These are phyloP conservation scores for Helicoverpa assulta DNA, from an alignment of 2,888 invertebrate genomes.

Conservation along the genomic window DNA sequence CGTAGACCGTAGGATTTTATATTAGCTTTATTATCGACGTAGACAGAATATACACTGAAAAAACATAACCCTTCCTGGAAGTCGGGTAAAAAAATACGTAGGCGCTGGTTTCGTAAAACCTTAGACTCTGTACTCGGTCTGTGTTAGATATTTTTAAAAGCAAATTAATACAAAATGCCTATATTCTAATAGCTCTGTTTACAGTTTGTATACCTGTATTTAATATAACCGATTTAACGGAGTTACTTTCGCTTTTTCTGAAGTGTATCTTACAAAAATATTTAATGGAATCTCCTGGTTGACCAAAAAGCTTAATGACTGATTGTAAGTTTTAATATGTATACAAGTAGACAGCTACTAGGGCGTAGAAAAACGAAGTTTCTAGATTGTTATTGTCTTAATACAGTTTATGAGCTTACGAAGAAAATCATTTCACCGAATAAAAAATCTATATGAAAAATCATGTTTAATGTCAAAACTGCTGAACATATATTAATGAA, in stretches of 20 bases:
- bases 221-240: conserved; percentile 8
- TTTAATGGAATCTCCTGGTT: conserved; percentile 33
- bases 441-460: background rate
- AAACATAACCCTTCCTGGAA: too few relatives aligned
- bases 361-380: conserved; percentile 15
- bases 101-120: conserved; percentile 3
- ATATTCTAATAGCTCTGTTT: conserved; percentile 25
- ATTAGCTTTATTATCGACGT: conserved; percentile 35
- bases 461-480: conserved; percentile 8
- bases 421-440: background rate
- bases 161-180: conserved; percentile 4
- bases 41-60: background rate
- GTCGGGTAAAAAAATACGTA: background rate
- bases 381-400: conserved; percentile 32
- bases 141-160: background rate
- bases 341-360: conserved; percentile 27
- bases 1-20: conserved; percentile 50
- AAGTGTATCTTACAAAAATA: conserved; percentile 19
- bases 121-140: conserved; percentile 13
- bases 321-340: conserved; percentile 17
- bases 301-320: conserved; percentile 44
- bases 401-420: conserved; percentile 16
- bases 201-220: conserved; percentile 10
- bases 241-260: conserved; percentile 21
- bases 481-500: conserved; percentile 13